Conservation (phyloP, 2,797 vertebrate genomes). For the Lycodopsis pacificus region DNA sequence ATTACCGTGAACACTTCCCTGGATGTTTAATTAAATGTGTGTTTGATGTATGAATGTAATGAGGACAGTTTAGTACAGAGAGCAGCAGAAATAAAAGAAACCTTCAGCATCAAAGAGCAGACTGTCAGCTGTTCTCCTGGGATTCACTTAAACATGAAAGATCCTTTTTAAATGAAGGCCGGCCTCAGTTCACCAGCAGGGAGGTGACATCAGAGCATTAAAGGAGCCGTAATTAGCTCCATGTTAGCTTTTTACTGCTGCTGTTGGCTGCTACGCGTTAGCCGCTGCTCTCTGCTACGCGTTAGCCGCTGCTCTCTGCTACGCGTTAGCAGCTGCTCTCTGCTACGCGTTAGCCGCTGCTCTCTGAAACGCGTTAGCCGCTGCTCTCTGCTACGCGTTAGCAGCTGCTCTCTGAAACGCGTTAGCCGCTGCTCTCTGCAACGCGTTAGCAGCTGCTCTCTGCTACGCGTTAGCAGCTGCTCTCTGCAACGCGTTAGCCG, state of each 20-base stretch:
- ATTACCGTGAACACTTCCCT: neutral
- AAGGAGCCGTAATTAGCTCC: constrained; percentile 17
- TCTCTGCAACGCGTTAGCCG: too few relatives aligned
- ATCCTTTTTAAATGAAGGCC: constrained; percentile 34
- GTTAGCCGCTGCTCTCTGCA: too few relatives aligned
- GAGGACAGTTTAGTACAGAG: neutral
- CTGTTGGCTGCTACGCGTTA: neutral
- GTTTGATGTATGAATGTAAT: constrained; percentile 15
- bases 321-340: too few relatives aligned
- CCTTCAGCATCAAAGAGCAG: constrained; percentile 19
- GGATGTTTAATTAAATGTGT: neutral
- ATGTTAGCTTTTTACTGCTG: constrained; percentile 16
- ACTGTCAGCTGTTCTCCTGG: constrained; percentile 8
- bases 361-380: too few relatives aligned
- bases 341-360: neutral
- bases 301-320: too few relatives aligned
- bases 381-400: neutral
- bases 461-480: too few relatives aligned
- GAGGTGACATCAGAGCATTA: constrained; percentile 8
- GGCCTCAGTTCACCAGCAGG: neutral
- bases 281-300: too few relatives aligned
- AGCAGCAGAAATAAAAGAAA: constrained; percentile 28
- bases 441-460: too few relatives aligned
- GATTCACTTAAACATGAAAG: constrained; percentile 17
- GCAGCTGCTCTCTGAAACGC: too few relatives aligned